phyloP scores from a whole-genome alignment of 2,113 vertebrate genomes.

The Cryptomyrus ogoouensis region DNA sequence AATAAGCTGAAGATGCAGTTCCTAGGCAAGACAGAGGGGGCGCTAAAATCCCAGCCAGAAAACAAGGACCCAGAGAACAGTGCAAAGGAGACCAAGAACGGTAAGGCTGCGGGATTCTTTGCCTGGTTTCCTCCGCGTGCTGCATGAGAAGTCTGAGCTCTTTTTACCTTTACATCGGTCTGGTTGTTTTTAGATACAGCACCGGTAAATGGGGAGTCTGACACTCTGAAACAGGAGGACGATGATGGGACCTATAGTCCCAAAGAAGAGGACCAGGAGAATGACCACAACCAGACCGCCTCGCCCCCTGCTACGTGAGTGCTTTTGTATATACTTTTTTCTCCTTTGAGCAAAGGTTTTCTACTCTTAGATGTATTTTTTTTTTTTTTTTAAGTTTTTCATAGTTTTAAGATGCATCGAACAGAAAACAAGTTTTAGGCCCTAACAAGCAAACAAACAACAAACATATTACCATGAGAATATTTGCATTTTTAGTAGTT shows the following conservation, averaged over 20 bases:
- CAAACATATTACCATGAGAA: not conserved
- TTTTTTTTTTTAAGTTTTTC: not conserved
- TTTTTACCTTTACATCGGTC: not conserved
- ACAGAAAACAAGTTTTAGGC: not conserved
- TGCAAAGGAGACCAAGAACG: constrained; percentile 52
- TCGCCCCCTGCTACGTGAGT: constrained; percentile 56
- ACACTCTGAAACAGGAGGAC: constrained; percentile 63
- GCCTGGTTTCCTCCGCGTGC: not conserved
- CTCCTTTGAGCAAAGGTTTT: not conserved
- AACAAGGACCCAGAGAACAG: constrained; percentile 55
- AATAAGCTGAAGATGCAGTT: constrained; percentile 87
- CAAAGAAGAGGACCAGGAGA: constrained; percentile 45
- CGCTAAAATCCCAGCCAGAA: constrained; percentile 65
- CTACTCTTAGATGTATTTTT: not conserved
- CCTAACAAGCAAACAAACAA: not conserved
- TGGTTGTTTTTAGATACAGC: constrained; percentile 53
- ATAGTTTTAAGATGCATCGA: not conserved
- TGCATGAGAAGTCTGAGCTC: not conserved
- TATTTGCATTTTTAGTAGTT: not conserved
- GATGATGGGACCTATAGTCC: constrained; percentile 43
- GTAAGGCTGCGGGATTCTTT: constrained; percentile 23
- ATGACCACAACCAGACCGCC: constrained; percentile 29
- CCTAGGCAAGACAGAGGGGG: constrained; percentile 71
- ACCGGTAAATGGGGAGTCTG: constrained; percentile 79
- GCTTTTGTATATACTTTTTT: not conserved